Evolutionary conservation across 1,140 invertebrate species (phyloP), one percentile per base, ranked within the genome.

Genomic region (Heterodera schachtii): DNA sequence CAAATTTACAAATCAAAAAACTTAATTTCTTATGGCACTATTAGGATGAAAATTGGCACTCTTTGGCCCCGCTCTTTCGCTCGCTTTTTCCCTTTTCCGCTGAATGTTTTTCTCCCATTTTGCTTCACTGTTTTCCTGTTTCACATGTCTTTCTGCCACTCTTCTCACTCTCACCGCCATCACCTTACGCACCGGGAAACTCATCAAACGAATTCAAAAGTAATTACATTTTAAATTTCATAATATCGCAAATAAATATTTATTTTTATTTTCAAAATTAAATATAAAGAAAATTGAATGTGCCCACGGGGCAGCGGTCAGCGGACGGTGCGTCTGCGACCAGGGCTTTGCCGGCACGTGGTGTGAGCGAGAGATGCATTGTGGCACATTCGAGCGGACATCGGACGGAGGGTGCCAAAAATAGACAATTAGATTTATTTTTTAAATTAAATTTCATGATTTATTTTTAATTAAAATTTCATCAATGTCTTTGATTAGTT

Each of bases 321-420:
- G 47, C 52, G 83, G 84, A 13, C 66, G 52, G 41, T 84, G 83
- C 71, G 44, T 84, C 7, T 84, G 83, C 52, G 60, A 83, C 16
- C 75, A 82, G 6, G 85, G 86, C 46, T 88, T 44, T 67, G 81
- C 79, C 11, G 87, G 87, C 3, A 83, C 80, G 13, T 84, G 87
- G 66, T 88, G 87, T 64, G 84, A 88, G 69, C 57, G 73, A 7
- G 57, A 85, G 49, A 84, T 85, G 76, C 80, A 86, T 8, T 87
- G 86, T 67, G 74, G 60, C 31, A 74, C 84, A 7, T 87, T 82
- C 73, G 78, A 88, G 44, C 76, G 85, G 43, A 78, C 79, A 66
- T 60, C 31, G 13, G 85, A 87, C 64, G 86, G 86, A 78, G 79
- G 82, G 83, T 87, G 21, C 71, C 71, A 70, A 41, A 46, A 43